Evolutionary conservation across 2,888 invertebrate genomes (phyloP), one percentile per base, ranked within the genome.

Genomic region (Seira sanloemensis): DNA sequence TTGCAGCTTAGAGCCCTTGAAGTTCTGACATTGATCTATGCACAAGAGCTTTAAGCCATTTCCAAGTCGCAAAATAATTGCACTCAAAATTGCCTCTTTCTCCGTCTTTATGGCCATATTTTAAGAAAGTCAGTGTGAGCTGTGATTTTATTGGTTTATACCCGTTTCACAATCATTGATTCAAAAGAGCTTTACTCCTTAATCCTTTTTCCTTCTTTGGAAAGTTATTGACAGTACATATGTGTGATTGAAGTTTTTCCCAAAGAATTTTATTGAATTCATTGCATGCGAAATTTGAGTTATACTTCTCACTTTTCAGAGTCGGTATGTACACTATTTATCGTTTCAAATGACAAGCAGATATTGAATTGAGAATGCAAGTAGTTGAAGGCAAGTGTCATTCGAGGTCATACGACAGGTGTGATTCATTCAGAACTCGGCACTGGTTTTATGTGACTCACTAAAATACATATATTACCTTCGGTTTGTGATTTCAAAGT

Each of bases 11-110:
- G 19, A 26, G 37, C 21, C 58, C 26, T 72, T 24, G 5, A 27
- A 65, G 16, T 19, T 23, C 46, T 75, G 76, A 67, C 76, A 67
- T 76, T 76, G 76, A 76, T 76, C n/a, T 76, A 76, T 46, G 21
- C 50, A 7, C n/a, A 9, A 50, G 66, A 37, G 75, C 25, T n/a
- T n/a, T 9, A 23, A 23, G 21, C n/a, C 21, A 27, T 54, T 37
- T 12, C 12, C 12, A 7, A 37, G 37, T 37, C 37, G 37, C 37
- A 37, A 37, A 37, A 37, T 37, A 37, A 37, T 37, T 37, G 37
- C 37, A 37, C 37, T 12, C 37, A 37, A n/a, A n/a, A 37, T 37
- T 37, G 37, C 37, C 37, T 37, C 12, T 37, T 37, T 12, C 37
- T 37, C 37, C 4, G 12, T 37, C 37, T 37, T n/a, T n/a, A n/a